Conservation (phyloP, 2,888 invertebrate species). For the Drosophila maculinotata region DNA sequence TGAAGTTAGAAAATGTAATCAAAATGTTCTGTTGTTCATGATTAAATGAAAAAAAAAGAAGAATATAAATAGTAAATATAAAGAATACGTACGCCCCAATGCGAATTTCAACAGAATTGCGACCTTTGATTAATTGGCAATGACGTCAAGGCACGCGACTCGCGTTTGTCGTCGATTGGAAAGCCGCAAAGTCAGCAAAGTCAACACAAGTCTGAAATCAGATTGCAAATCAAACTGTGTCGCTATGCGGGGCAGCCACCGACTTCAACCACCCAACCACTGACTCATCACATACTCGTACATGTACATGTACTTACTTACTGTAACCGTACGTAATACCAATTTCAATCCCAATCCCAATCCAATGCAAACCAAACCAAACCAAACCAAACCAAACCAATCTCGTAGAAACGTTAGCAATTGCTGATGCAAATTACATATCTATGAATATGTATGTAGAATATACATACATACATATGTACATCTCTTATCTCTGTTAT, state of each 20-base stretch:
- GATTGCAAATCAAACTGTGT: conserved; percentile 43
- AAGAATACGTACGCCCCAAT: conserved; percentile 3
- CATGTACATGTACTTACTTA: neutral
- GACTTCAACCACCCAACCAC: conserved; percentile 12
- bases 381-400: too few species aligned
- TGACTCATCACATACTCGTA: conserved; percentile 37
- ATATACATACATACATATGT: neutral
- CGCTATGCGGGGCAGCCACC: conserved; percentile 55
- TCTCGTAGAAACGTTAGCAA: neutral
- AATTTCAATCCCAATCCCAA: too few species aligned
- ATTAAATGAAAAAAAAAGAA: neutral
- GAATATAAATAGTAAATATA: neutral
- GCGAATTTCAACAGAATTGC: conserved; percentile 40
- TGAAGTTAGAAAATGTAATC: conserved; percentile 11
- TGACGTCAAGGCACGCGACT: conserved; percentile 74
- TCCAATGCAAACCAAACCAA: too few species aligned
- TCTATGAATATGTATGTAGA: neutral
- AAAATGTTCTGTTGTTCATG: neutral
- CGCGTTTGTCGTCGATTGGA: conserved; percentile 28
- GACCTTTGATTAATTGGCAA: conserved; percentile 59
- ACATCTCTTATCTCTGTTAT: conserved; percentile 23
- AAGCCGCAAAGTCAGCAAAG: conserved; percentile 16
- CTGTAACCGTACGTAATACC: neutral
- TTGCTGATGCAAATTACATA: neutral
- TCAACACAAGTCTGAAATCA: conserved; percentile 15